Conservation (phyloP, 2,888 invertebrate species). For the Lasius platythorax region DNA sequence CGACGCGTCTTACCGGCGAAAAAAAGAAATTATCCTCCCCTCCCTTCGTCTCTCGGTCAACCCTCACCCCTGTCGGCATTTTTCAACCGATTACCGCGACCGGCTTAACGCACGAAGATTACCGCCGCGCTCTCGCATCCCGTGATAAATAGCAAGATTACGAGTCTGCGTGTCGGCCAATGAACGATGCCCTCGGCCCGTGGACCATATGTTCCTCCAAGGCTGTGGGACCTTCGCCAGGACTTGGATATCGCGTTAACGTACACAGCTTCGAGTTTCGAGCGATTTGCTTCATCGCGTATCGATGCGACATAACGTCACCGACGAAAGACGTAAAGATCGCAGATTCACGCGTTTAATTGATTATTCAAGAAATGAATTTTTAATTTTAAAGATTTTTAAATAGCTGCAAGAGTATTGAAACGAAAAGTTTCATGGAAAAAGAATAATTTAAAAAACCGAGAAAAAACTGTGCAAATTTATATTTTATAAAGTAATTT, state of each 20-base stretch:
- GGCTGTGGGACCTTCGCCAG: slow-evolving; percentile 77
- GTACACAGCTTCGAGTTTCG: slow-evolving; percentile 33
- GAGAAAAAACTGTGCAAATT: neutral
- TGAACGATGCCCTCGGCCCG: slow-evolving; percentile 77
- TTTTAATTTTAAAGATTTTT: neutral
- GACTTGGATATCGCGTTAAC: slow-evolving; percentile 65
- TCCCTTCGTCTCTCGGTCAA: neutral
- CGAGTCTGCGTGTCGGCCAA: slow-evolving; percentile 80
- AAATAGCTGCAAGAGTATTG: neutral
- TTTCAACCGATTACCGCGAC: slow-evolving; percentile 51
- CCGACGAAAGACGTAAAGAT: neutral
- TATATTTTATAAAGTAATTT: too few relatives aligned
- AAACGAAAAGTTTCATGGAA: neutral
- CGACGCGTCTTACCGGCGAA: neutral
- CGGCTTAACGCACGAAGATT: slow-evolving; percentile 62
- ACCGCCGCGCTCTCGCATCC: slow-evolving; percentile 76
- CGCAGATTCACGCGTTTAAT: neutral
- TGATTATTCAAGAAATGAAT: neutral
- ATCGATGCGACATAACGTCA: neutral
- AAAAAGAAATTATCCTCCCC: slow-evolving; percentile 25
- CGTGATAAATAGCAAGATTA: slow-evolving; percentile 85
- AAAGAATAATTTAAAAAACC: neutral
- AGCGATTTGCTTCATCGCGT: slow-evolving; percentile 18
- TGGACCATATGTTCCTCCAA: slow-evolving; percentile 84
- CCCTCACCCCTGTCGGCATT: slow-evolving; percentile 51